A percentile compares a stretch with the other conserved stretches of the same genome.
Evolutionary conservation across 2,888 invertebrate genomes (phyloP).

Genomic region (Ennomos fuscantarius): DNA sequence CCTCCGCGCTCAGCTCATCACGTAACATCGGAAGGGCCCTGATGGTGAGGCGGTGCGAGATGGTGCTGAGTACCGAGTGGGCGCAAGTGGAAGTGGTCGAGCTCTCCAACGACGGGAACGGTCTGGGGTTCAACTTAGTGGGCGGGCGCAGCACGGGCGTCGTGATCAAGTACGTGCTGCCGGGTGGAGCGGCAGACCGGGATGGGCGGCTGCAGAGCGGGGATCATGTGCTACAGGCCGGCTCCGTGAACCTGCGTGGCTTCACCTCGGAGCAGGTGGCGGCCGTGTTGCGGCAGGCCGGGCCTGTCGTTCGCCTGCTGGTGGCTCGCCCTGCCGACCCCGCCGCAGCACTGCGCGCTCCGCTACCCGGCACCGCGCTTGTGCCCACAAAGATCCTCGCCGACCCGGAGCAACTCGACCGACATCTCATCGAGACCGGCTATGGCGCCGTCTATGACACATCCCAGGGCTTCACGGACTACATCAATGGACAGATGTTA

Average conservation of each 20-base stretch:
- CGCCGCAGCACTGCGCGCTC: slow-evolving; percentile 91
- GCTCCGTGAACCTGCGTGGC: slow-evolving; percentile 97
- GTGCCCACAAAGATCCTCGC: slow-evolving; percentile 96
- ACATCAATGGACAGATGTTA: slow-evolving; percentile 70
- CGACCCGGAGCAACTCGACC: slow-evolving; percentile 95
- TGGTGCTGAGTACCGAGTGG: slow-evolving; percentile 99
- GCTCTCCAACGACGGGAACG: slow-evolving; percentile 98
- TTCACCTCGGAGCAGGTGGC: slow-evolving; percentile 98
- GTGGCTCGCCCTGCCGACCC: slow-evolving; percentile 97
- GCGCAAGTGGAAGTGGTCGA: slow-evolving; percentile 99
- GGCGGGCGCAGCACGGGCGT: slow-evolving; percentile 99
- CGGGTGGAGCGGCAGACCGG: slow-evolving; percentile 98
- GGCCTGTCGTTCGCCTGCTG: slow-evolving; percentile 93
- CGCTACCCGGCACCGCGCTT: slow-evolving; percentile 93
- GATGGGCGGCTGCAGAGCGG: slow-evolving; percentile 98
- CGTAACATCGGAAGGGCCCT: slow-evolving; percentile 75
- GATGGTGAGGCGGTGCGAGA: slow-evolving; percentile 81
- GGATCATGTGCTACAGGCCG: slow-evolving; percentile 98
- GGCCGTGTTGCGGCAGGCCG: slow-evolving; percentile 89
- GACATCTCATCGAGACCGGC: slow-evolving; percentile 92
- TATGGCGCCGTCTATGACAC: slow-evolving; percentile 86
- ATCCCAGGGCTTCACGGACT: slow-evolving; percentile 72
- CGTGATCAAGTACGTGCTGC: slow-evolving; percentile 98
- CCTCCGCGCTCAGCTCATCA: slow-evolving; percentile 72
- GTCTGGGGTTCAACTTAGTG: slow-evolving; percentile 99